These are phyloP conservation scores for Drosophila diplacantha DNA, from an alignment of 2,888 invertebrate genomes.

Conservation along the genomic window DNA sequence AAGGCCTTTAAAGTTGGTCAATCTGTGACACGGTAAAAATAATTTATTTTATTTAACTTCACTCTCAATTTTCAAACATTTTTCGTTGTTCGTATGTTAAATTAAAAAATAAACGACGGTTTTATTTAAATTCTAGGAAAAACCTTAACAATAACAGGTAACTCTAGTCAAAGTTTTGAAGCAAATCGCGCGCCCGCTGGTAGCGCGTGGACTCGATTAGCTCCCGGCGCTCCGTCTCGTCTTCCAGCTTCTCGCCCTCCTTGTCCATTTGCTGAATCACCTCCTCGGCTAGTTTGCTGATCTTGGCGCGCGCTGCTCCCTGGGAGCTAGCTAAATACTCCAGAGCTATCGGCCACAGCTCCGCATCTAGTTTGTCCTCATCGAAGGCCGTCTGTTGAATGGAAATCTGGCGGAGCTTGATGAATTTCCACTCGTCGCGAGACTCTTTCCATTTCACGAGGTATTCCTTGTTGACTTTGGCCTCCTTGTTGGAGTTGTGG, in stretches of 20 bases:
- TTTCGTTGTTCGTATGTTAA: background rate
- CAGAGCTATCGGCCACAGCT: conserved; percentile 82
- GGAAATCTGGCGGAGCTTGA: conserved; percentile 88
- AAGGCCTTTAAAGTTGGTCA: background rate
- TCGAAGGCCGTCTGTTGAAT: conserved; percentile 85
- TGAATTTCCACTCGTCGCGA: conserved; percentile 87
- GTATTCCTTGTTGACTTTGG: conserved; percentile 82
- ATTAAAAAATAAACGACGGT: background rate
- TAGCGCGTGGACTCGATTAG: conserved; percentile 70
- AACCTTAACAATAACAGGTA: conserved; percentile 41
- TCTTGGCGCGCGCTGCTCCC: conserved; percentile 82
- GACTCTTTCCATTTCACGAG: conserved; percentile 86
- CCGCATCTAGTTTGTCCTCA: conserved; percentile 80
- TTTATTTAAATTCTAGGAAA: conserved; percentile 38
- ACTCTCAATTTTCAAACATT: background rate
- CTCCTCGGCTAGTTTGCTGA: conserved; percentile 82
- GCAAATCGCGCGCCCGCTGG: conserved; percentile 74
- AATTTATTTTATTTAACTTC: background rate
- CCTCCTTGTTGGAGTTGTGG: conserved; percentile 80
- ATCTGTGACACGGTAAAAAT: background rate
- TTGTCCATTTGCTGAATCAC: conserved; percentile 82
- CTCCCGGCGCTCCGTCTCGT: conserved; percentile 51
- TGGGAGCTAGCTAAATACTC: conserved; percentile 85
- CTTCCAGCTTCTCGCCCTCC: conserved; percentile 51
- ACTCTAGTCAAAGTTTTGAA: conserved; percentile 72